These are phyloP conservation scores for Pontoporia blainvillei DNA, from an alignment of 2,113 vertebrate species.

Conservation along the genomic window DNA sequence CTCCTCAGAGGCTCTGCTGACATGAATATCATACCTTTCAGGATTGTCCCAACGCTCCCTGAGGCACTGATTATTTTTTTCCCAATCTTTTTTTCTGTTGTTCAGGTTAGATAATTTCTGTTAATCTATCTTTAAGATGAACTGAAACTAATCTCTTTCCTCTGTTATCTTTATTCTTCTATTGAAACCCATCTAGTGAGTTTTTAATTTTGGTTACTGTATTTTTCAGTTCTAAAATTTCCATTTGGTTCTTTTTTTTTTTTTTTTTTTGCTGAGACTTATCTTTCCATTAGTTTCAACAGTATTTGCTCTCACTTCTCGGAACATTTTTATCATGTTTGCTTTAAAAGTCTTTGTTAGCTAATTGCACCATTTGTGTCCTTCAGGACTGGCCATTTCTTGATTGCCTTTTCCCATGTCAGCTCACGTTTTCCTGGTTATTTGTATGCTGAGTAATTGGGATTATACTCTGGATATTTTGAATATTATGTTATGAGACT, in stretches of 20 bases:
- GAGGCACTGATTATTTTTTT: background rate
- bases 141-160: background rate
- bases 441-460: background rate
- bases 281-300: background rate
- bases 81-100: background rate
- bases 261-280: background rate
- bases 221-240: constrained; percentile 31
- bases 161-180: background rate
- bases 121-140: background rate
- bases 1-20: background rate
- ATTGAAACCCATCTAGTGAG: background rate
- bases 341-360: background rate
- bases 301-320: background rate
- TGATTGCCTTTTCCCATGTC: background rate
- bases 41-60: background rate
- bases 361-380: background rate
- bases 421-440: background rate
- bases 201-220: background rate
- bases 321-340: background rate
- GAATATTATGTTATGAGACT: constrained; percentile 16
- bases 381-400: background rate
- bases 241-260: background rate
- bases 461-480: background rate
- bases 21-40: background rate
- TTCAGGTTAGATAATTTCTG: background rate